Percentiles rank a stretch among this genome's conserved stretches.
Evolutionary conservation across 2,888 invertebrate genomes (phyloP).

Genomic region (Rhynchonema sp.): DNA sequence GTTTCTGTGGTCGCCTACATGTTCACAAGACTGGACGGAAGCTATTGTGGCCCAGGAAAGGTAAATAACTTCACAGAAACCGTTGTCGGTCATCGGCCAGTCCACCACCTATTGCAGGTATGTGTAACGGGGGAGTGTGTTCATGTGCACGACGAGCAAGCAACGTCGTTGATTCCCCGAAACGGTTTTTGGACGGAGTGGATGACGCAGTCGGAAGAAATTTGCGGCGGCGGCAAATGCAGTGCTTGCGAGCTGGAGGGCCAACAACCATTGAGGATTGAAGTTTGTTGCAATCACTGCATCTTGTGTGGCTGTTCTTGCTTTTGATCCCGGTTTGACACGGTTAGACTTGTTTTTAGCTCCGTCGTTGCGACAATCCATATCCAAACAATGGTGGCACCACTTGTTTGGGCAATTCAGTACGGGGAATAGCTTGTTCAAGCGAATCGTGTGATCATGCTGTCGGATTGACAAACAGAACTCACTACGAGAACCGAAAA

Average conservation of each 20-base stretch:
- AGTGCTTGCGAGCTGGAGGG: neutral
- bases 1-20: neutral
- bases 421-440: neutral
- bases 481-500: neutral
- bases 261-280: neutral
- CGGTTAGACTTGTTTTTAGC: neutral
- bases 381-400: neutral
- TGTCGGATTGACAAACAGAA: neutral
- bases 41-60: neutral
- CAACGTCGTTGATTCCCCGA: neutral
- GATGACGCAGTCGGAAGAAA: neutral
- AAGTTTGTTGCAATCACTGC: too few species aligned
- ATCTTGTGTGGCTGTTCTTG: too few species aligned
- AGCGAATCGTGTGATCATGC: neutral
- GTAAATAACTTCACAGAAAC: neutral
- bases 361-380: neutral
- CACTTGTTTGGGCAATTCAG: neutral
- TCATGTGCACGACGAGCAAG: neutral
- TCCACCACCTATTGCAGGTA: neutral
- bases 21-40: neutral
- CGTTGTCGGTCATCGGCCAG: neutral
- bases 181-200: neutral
- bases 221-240: neutral
- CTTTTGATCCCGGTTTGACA: neutral
- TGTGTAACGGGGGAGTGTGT: neutral